Percentiles rank a stretch among this genome's conserved stretches.
Conservation (phyloP, 2,797 vertebrate species). For the Arnoldichthys spilopterus region DNA sequence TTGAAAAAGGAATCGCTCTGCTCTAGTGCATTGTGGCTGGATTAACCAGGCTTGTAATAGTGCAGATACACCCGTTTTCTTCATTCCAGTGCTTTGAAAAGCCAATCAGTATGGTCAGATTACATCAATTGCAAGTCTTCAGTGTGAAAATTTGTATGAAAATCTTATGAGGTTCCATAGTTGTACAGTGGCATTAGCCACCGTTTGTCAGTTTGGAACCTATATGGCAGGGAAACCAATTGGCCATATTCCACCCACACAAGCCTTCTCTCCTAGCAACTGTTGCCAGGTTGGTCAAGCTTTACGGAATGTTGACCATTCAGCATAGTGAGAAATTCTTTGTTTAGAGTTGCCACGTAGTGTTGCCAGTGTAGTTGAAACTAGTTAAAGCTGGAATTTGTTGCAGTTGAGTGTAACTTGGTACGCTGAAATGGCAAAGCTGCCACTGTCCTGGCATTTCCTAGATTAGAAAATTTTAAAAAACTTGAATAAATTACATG, state of each 20-base stretch:
- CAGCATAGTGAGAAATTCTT: background rate
- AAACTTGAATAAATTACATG: background rate
- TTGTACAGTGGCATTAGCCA: background rate
- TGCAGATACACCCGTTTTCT: constrained; percentile 13
- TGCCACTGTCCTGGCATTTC: background rate
- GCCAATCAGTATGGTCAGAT: constrained; percentile 1
- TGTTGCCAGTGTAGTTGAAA: background rate
- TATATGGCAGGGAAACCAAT: no score
- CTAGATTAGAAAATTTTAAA: background rate
- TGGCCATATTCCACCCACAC: background rate
- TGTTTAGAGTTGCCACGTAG: background rate
- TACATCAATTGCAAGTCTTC: background rate
- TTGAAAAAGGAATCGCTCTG: constrained; percentile 35
- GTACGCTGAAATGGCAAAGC: background rate
- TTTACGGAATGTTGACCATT: background rate
- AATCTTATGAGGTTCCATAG: background rate
- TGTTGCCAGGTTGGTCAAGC: background rate
- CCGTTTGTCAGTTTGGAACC: no score
- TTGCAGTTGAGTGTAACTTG: no score
- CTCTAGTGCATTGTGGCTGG: constrained; percentile 20
- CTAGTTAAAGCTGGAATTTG: background rate
- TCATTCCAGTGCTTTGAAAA: constrained; percentile 30
- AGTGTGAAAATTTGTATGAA: background rate
- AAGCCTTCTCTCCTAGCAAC: background rate
- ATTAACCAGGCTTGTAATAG: constrained; percentile 29